These are phyloP conservation scores for Xylophagus ater DNA, from an alignment of 2,888 invertebrate genomes.

Conservation along the genomic window DNA sequence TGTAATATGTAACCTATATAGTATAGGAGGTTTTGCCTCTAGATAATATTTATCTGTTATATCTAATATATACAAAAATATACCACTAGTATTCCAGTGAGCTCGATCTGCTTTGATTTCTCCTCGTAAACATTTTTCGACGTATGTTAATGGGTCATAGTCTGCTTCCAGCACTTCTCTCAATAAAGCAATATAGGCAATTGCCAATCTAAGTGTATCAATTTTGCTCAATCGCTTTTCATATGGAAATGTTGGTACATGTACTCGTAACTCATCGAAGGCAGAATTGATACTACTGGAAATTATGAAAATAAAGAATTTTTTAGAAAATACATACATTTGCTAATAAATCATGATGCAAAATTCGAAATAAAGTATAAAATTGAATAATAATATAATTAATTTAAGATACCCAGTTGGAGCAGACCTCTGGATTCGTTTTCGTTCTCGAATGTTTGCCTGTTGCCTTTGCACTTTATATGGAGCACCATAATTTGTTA, in stretches of 20 bases:
- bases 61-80: background rate
- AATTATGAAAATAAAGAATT: conserved; percentile 20
- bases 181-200: conserved; percentile 92
- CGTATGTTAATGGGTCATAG: conserved; percentile 85
- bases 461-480: conserved; percentile 86
- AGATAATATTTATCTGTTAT: no score
- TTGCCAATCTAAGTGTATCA: conserved; percentile 91
- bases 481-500: conserved; percentile 21
- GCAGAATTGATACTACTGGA: conserved; percentile 98
- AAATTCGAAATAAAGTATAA: conserved; percentile 11
- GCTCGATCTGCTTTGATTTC: conserved; percentile 81
- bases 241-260: conserved; percentile 98
- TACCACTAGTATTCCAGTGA: conserved; percentile 95
- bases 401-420: conserved; percentile 60
- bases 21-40: no score
- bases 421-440: conserved; percentile 96
- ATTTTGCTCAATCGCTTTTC: conserved; percentile 98
- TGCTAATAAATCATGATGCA: conserved; percentile 8
- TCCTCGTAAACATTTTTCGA: conserved; percentile 81
- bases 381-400: conserved; percentile 9
- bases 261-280: conserved; percentile 93
- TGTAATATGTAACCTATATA: no score
- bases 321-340: background rate
- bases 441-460: conserved; percentile 91
- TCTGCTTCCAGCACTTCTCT: conserved; percentile 80